Conservation (phyloP, 2,113 vertebrate genomes). For the Epinephelus fuscoguttatus region DNA sequence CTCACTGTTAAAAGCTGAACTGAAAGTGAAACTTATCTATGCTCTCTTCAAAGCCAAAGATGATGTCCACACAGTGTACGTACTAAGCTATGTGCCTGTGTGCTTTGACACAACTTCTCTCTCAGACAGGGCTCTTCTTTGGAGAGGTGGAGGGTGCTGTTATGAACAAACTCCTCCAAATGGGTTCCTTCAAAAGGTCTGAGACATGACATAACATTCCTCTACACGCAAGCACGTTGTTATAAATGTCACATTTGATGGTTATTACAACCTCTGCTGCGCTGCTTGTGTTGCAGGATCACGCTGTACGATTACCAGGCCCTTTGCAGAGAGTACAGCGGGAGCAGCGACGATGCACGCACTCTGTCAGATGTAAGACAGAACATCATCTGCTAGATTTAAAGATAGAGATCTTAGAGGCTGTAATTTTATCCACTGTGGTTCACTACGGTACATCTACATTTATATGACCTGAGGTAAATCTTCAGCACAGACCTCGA, state of each 20-base stretch:
- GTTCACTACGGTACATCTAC: background rate
- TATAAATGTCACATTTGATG: background rate
- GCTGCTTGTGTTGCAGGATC: conserved; percentile 86
- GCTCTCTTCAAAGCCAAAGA: no score
- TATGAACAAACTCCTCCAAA: conserved; percentile 97
- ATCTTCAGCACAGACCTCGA: background rate
- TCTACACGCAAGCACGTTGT: background rate
- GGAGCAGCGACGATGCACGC: conserved; percentile 92
- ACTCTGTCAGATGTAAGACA: conserved; percentile 89
- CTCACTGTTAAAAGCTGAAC: no score
- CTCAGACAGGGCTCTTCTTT: conserved; percentile 96
- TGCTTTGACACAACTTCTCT: conserved; percentile 61
- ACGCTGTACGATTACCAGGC: conserved; percentile 98
- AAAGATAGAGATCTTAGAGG: background rate
- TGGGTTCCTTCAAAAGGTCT: conserved; percentile 99
- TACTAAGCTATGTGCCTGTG: background rate
- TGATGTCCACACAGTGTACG: background rate
- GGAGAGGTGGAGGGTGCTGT: conserved; percentile 97
- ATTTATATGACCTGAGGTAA: background rate
- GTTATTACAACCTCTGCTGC: background rate
- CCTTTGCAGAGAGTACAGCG: conserved; percentile 93
- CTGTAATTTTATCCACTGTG: background rate
- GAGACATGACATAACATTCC: conserved; percentile 1
- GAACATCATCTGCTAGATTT: background rate
- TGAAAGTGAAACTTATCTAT: no score